phyloP scores from a whole-genome alignment of 2,888 invertebrate genomes.

The Steinernema hermaphroditum region DNA sequence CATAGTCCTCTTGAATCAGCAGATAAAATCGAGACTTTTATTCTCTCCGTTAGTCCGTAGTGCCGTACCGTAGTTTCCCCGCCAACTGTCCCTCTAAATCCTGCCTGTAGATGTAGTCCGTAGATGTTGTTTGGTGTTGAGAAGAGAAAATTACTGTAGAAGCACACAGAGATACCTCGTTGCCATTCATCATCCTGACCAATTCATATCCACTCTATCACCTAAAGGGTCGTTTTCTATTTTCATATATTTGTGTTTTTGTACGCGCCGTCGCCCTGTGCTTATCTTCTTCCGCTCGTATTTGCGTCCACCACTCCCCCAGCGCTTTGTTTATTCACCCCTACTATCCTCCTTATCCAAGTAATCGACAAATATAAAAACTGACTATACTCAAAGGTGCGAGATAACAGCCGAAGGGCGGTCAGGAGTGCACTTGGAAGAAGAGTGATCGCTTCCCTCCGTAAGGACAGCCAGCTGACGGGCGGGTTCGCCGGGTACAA shows the following conservation, averaged over 20 bases:
- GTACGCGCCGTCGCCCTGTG: constrained; percentile 3
- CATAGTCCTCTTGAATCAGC: background rate
- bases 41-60: constrained; percentile 16
- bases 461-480: background rate
- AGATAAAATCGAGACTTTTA: constrained; percentile 9
- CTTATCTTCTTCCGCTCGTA: constrained; percentile 17
- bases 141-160: background rate
- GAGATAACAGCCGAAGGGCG: background rate
- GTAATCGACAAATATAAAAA: constrained; percentile 22
- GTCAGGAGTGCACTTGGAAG: background rate
- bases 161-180: constrained; percentile 13
- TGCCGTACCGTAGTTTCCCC: background rate
- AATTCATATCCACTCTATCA: constrained; percentile 19
- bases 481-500: background rate
- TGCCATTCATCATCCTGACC: constrained; percentile 23
- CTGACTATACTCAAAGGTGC: background rate
- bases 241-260: constrained; percentile 16
- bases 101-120: background rate
- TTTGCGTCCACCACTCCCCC: constrained; percentile 2
- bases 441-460: background rate
- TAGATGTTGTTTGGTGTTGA: constrained; percentile 22
- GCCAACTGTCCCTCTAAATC: background rate
- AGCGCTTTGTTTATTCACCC: constrained; percentile 10
- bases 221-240: constrained; percentile 17
- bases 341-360: background rate